phyloP scores from a whole-genome alignment of 2,888 invertebrate species.

The Caenorhabditis macrosperma region DNA sequence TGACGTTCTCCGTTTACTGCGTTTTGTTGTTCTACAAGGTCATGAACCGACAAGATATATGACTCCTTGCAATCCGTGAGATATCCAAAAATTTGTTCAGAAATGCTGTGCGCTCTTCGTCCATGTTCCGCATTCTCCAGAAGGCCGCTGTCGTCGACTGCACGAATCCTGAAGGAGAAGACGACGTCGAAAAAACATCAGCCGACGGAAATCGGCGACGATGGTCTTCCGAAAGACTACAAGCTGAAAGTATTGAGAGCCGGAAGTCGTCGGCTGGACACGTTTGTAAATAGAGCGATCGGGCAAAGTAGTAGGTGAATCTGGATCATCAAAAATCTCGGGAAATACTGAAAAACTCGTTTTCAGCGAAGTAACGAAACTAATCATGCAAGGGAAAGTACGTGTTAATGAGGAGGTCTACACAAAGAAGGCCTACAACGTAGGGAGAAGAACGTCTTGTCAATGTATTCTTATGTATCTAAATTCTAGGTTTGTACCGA shows the following conservation, averaged over 20 bases:
- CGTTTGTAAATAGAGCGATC: slow-evolving; percentile 70
- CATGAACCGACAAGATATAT: too few relatives aligned
- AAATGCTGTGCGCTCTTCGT: slow-evolving; percentile 12
- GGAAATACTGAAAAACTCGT: neutral
- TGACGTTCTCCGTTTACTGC: too few relatives aligned
- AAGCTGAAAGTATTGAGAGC: slow-evolving; percentile 68
- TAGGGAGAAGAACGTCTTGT: slow-evolving; percentile 29
- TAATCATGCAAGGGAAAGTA: slow-evolving; percentile 69
- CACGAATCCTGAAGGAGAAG: slow-evolving; percentile 24
- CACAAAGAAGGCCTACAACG: slow-evolving; percentile 75
- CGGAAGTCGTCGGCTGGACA: slow-evolving; percentile 72
- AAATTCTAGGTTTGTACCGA: slow-evolving; percentile 17
- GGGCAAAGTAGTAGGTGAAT: slow-evolving; percentile 70
- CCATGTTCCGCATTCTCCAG: neutral
- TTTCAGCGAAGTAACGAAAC: slow-evolving; percentile 70
- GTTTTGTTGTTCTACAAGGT: too few relatives aligned
- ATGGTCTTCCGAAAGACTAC: slow-evolving; percentile 75
- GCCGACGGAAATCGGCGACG: slow-evolving; percentile 61
- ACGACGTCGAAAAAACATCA: neutral
- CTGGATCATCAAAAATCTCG: neutral
- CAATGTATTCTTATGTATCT: neutral
- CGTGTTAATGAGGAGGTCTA: slow-evolving; percentile 72
- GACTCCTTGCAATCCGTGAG: too few relatives aligned
- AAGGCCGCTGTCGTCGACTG: slow-evolving; percentile 2
- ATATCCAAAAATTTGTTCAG: too few relatives aligned